These are phyloP conservation scores for Papilio xuthus DNA, from an alignment of 1,140 invertebrate species.

Conservation along the genomic window DNA sequence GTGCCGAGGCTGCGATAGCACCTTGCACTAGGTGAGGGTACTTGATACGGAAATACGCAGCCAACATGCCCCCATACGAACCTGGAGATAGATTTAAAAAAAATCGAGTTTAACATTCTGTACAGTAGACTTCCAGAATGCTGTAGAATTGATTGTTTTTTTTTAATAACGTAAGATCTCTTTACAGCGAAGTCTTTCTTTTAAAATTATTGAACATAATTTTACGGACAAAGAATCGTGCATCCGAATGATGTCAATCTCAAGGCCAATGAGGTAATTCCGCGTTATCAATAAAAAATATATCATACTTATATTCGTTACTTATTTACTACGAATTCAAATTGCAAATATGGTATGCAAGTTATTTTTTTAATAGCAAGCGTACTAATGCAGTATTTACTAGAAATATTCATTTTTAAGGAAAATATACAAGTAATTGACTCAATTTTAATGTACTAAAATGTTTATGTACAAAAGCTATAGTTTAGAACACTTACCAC, in stretches of 20 bases:
- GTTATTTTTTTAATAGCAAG: slow-evolving; percentile 20
- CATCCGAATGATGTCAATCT: neutral
- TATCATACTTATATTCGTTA: neutral
- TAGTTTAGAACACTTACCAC: slow-evolving; percentile 81
- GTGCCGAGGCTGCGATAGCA: slow-evolving; percentile 97
- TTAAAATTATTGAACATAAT: neutral
- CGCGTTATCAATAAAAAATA: neutral
- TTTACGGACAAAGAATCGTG: neutral
- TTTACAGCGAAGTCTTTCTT: too few relatives aligned
- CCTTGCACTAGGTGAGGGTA: slow-evolving; percentile 95
- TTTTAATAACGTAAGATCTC: too few relatives aligned
- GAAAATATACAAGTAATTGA: neutral
- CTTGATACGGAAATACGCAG: slow-evolving; percentile 97
- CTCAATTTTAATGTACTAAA: neutral
- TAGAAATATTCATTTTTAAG: neutral
- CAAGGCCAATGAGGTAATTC: neutral
- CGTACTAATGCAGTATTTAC: neutral
- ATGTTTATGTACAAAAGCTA: too few relatives aligned
- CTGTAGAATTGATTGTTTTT: too few relatives aligned
- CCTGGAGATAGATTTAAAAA: slow-evolving; percentile 74
- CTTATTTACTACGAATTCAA: neutral
- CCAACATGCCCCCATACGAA: slow-evolving; percentile 97
- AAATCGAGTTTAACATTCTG: too few relatives aligned
- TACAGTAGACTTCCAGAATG: too few relatives aligned
- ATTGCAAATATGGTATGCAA: neutral